phyloP scores from a whole-genome alignment of 2,888 invertebrate genomes.

The Gari tellinella region DNA sequence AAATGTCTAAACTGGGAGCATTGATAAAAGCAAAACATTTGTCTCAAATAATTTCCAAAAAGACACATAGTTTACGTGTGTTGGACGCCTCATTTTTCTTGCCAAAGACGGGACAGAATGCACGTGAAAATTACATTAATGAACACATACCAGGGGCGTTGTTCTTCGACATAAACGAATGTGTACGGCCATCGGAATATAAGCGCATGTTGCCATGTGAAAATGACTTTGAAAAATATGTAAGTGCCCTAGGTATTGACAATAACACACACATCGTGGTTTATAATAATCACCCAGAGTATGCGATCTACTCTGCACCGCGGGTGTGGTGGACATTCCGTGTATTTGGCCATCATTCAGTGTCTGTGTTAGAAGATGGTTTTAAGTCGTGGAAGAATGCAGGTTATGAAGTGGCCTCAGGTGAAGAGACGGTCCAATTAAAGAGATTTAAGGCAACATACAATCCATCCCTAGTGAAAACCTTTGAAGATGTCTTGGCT shows the following conservation, averaged over 20 bases:
- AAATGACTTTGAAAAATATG: conserved; percentile 75
- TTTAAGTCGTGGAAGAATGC: conserved; percentile 74
- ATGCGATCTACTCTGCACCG: conserved; percentile 76
- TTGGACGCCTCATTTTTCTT: conserved; percentile 80
- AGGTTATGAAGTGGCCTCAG: conserved; percentile 54
- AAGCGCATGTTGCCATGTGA: conserved; percentile 78
- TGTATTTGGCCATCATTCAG: conserved; percentile 77
- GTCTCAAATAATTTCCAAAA: conserved; percentile 44
- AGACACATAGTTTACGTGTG: conserved; percentile 68
- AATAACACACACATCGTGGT: conserved; percentile 79
- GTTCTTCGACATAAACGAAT: conserved; percentile 82
- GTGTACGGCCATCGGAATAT: conserved; percentile 70
- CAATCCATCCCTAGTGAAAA: conserved; percentile 68
- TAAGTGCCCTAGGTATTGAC: conserved; percentile 78
- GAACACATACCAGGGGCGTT: conserved; percentile 80
- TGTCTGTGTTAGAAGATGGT: conserved; percentile 80
- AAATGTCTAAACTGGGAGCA: conserved; percentile 36
- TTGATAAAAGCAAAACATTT: conserved; percentile 61
- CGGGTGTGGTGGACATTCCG: conserved; percentile 81
- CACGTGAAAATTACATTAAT: conserved; percentile 68
- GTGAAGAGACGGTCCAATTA: conserved; percentile 28
- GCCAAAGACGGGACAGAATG: conserved; percentile 72
- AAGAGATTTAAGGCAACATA: conserved; percentile 66
- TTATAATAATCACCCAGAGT: conserved; percentile 77
- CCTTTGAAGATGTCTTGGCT: conserved; percentile 74